phyloP scores from a whole-genome alignment of 2,797 vertebrate genomes.

The Pseudochaenichthys georgianus region DNA sequence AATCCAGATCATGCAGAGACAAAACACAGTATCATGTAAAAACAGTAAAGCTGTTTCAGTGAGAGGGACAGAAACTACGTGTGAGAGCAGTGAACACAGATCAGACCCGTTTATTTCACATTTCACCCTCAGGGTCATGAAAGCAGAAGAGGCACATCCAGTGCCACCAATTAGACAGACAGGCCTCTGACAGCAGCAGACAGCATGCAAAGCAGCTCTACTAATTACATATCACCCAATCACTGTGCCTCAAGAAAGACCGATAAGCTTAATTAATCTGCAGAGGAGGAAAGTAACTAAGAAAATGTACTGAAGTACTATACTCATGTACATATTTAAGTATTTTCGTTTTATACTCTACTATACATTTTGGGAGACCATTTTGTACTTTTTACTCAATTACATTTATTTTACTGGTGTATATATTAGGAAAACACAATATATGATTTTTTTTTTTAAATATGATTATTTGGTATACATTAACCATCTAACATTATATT shows the following conservation, averaged over 20 bases:
- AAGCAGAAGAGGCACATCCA: conserved; percentile 23
- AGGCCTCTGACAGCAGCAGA: conserved; percentile 25
- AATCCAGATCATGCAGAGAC: not conserved
- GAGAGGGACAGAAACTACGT: not conserved
- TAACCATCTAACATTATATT: too few relatives aligned
- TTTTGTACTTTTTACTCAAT: too few relatives aligned
- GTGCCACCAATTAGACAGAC: conserved; percentile 38
- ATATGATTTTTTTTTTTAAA: too few relatives aligned
- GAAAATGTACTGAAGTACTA: too few relatives aligned
- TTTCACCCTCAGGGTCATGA: conserved; percentile 32
- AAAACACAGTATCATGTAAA: not conserved
- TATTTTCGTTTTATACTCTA: too few relatives aligned
- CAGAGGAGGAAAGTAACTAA: too few relatives aligned
- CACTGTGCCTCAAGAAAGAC: conserved; percentile 18
- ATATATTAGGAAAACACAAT: too few relatives aligned
- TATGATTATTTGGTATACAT: too few relatives aligned
- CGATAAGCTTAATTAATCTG: conserved; percentile 40
- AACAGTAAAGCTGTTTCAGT: not conserved
- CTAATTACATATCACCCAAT: conserved; percentile 38
- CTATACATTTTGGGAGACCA: too few relatives aligned
- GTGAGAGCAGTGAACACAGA: conserved; percentile 16
- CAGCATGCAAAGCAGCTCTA: conserved; percentile 22
- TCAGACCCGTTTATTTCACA: conserved; percentile 9
- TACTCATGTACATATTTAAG: too few relatives aligned
- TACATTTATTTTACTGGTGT: too few relatives aligned